Conservation (phyloP, 2,888 invertebrate genomes). For the Thymelicus acteon region DNA sequence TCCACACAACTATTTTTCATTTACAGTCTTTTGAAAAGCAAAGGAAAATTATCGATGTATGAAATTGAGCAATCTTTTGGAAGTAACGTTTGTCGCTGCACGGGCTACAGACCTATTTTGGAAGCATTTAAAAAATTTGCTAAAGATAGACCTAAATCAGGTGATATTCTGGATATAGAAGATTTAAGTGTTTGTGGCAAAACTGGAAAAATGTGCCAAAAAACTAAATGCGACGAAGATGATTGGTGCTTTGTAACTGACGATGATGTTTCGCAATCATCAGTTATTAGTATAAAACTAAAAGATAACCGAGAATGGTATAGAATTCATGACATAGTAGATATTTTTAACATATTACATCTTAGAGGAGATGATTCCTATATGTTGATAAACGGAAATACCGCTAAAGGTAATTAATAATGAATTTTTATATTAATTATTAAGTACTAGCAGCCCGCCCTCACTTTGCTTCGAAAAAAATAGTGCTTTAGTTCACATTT, state of each 20-base stretch:
- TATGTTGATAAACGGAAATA: constrained; percentile 86
- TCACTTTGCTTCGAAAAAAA: too few relatives aligned
- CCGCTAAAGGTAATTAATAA: constrained; percentile 32
- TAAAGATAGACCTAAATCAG: constrained; percentile 77
- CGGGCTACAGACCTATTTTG: constrained; percentile 91
- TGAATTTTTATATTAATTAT: too few relatives aligned
- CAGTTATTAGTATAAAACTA: constrained; percentile 57
- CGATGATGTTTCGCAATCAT: constrained; percentile 69
- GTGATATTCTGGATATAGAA: constrained; percentile 70
- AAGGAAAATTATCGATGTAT: constrained; percentile 78
- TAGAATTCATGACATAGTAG: constrained; percentile 73
- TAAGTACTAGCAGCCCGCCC: too few relatives aligned
- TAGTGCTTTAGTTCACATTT: too few relatives aligned
- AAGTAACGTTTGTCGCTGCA: constrained; percentile 92
- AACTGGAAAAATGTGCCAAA: constrained; percentile 42
- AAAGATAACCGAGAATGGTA: constrained; percentile 74
- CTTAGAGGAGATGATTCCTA: constrained; percentile 77
- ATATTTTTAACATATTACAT: constrained; percentile 79
- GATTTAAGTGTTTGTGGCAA: constrained; percentile 51
- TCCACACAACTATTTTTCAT: background rate
- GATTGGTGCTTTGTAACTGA: constrained; percentile 61
- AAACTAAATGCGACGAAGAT: constrained; percentile 40
- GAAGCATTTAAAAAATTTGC: constrained; percentile 92
- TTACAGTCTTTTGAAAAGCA: constrained; percentile 51
- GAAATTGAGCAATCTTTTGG: constrained; percentile 90